Evolutionary conservation across 1,140 invertebrate genomes (phyloP).

Genomic region (Acromyrmex echinatior): DNA sequence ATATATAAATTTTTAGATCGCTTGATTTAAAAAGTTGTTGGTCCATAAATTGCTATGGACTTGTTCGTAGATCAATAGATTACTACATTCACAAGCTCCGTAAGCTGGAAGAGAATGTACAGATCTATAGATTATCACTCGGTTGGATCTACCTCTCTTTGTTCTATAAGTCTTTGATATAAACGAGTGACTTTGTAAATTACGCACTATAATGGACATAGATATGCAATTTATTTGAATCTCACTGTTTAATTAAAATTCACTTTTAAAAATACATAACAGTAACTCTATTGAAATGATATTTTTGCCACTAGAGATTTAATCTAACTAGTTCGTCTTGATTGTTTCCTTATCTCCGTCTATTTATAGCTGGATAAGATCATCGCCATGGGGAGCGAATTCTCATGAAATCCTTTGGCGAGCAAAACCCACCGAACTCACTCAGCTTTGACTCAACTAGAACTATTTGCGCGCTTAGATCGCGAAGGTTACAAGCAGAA

Average conservation of each 20-base stretch:
- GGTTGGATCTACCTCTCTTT: not conserved
- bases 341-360: constrained; percentile 18
- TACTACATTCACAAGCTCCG: constrained; percentile 13
- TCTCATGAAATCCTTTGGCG: constrained; percentile 16
- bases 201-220: not conserved
- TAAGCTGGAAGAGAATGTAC: constrained; percentile 21
- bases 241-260: constrained; percentile 5
- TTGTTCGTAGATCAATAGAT: constrained; percentile 46
- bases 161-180: not conserved
- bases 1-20: constrained; percentile 50
- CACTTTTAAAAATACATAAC: not conserved
- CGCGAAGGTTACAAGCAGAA: constrained; percentile 69
- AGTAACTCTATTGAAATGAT: not conserved
- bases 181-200: not conserved
- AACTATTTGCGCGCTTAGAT: constrained; percentile 72
- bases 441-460: constrained; percentile 37
- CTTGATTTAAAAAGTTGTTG: constrained; percentile 3
- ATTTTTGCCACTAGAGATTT: not conserved
- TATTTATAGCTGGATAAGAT: constrained; percentile 31
- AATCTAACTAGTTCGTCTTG: not conserved
- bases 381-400: constrained; percentile 6
- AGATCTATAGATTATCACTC: constrained; percentile 44
- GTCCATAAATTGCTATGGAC: constrained; percentile 27
- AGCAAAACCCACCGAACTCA: not conserved
- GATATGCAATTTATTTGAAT: not conserved